Conservation (phyloP, 2,113 vertebrate genomes). For the Uria aalge region DNA sequence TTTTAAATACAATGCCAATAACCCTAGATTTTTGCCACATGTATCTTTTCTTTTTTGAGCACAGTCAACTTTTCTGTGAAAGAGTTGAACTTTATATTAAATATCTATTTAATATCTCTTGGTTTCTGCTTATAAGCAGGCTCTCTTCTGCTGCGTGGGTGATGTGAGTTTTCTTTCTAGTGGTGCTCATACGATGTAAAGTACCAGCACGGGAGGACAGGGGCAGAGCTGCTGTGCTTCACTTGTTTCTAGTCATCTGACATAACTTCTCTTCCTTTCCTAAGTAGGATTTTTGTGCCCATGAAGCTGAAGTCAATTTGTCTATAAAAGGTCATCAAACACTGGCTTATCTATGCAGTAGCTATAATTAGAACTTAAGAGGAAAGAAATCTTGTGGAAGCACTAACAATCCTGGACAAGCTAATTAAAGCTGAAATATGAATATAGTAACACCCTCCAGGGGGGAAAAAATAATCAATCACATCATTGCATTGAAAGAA, state of each 20-base stretch:
- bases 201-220: background rate
- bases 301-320: background rate
- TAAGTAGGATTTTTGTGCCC: background rate
- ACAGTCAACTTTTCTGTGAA: background rate
- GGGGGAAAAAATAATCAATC: background rate
- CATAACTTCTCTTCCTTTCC: background rate
- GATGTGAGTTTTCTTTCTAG: background rate
- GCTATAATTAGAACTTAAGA: background rate
- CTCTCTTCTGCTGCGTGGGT: background rate
- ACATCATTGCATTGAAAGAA: background rate
- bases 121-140: background rate
- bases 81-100: background rate
- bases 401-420: background rate
- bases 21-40: background rate
- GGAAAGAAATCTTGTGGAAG: background rate
- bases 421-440: conserved; percentile 28
- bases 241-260: background rate
- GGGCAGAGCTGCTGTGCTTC: background rate
- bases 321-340: background rate
- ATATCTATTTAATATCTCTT: background rate
- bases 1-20: background rate
- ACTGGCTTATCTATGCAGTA: background rate
- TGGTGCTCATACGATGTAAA: background rate
- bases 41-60: background rate
- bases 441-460: background rate